Conservation (phyloP, 1,140 invertebrate species). For the Hyphantria cunea region DNA sequence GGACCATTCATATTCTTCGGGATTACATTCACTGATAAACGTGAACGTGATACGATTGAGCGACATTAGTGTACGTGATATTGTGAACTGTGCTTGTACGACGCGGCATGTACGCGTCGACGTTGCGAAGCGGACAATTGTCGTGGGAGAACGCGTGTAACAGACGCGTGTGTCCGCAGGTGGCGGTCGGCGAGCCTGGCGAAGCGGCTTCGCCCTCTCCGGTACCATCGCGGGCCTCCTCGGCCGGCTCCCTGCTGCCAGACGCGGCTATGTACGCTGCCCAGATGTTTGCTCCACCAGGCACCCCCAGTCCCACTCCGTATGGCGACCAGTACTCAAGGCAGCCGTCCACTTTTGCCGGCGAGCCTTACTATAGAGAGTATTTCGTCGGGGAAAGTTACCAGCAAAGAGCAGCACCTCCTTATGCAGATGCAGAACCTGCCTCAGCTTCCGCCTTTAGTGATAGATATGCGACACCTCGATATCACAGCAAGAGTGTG, state of each 20-base stretch:
- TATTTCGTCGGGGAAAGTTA: slow-evolving; percentile 76
- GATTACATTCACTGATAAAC: slow-evolving; percentile 46
- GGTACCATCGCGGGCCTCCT: slow-evolving; percentile 74
- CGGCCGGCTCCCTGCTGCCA: slow-evolving; percentile 76
- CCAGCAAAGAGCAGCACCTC: slow-evolving; percentile 72
- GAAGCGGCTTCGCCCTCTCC: slow-evolving; percentile 76
- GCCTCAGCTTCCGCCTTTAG: slow-evolving; percentile 66
- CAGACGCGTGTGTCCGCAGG: slow-evolving; percentile 80
- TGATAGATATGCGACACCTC: slow-evolving; percentile 74
- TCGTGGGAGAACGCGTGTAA: slow-evolving; percentile 80
- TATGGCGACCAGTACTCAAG: slow-evolving; percentile 75
- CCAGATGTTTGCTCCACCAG: slow-evolving; percentile 79
- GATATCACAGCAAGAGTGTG: slow-evolving; percentile 79
- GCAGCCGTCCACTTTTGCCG: slow-evolving; percentile 64
- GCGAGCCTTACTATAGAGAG: slow-evolving; percentile 78
- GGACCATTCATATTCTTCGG: slow-evolving; percentile 46
- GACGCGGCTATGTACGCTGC: slow-evolving; percentile 79
- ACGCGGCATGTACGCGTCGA: slow-evolving; percentile 79
- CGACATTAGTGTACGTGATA: slow-evolving; percentile 69
- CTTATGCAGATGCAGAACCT: slow-evolving; percentile 69
- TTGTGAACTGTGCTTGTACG: slow-evolving; percentile 69
- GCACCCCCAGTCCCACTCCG: slow-evolving; percentile 77
- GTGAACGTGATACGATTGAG: slow-evolving; percentile 63
- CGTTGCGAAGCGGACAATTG: slow-evolving; percentile 74
- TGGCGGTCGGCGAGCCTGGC: slow-evolving; percentile 73